These are phyloP conservation scores for Nemoura dubitans DNA, from an alignment of 2,888 invertebrate genomes.

Conservation along the genomic window DNA sequence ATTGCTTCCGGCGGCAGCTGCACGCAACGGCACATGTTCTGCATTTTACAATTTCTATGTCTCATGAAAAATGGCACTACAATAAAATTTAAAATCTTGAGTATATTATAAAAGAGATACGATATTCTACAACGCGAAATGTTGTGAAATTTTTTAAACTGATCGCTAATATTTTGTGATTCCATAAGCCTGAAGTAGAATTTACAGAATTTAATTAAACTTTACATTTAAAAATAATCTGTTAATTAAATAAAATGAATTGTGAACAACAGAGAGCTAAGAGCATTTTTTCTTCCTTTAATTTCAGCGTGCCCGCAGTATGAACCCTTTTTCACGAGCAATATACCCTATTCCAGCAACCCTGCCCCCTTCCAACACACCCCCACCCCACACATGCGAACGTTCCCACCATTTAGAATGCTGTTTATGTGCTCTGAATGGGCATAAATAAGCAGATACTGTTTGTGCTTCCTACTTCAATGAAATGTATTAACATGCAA, in stretches of 20 bases:
- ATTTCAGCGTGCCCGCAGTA: background rate
- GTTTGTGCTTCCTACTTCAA: background rate
- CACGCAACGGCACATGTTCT: background rate
- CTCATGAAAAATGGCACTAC: background rate
- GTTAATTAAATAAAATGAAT: background rate
- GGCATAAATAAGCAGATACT: background rate
- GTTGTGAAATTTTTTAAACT: too few relatives aligned
- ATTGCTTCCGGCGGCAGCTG: background rate
- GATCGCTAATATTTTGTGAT: too few relatives aligned
- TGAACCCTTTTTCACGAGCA: background rate
- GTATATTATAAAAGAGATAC: background rate
- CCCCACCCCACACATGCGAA: background rate
- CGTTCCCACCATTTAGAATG: conserved; percentile 15
- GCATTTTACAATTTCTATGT: background rate
- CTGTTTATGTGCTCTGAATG: background rate
- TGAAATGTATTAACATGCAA: background rate
- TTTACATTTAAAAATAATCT: background rate
- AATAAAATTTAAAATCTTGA: background rate
- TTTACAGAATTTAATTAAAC: too few relatives aligned
- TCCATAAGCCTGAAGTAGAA: too few relatives aligned
- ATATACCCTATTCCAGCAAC: background rate
- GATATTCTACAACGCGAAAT: too few relatives aligned
- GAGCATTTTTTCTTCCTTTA: background rate
- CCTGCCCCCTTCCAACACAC: background rate
- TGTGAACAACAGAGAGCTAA: background rate